Percentiles rank a stretch among this genome's conserved stretches.
These are phyloP conservation scores for Meloidogyne floridensis DNA, from an alignment of 1,140 invertebrate genomes.

Conservation along the genomic window DNA sequence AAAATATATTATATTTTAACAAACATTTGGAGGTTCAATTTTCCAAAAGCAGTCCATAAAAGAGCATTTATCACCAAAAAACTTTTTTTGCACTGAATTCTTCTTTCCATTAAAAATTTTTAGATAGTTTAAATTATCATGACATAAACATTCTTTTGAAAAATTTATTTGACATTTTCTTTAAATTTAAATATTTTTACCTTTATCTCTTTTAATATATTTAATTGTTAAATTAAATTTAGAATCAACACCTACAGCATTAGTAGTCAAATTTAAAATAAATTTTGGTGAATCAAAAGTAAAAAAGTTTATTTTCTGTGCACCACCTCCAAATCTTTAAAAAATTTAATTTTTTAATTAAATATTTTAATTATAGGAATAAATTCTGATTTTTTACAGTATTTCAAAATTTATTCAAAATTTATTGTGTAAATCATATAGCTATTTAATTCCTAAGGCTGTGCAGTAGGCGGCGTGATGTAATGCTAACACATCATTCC, in stretches of 20 bases:
- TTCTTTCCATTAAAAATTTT: not conserved
- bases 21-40: conserved; percentile 22
- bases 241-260: conserved; percentile 34
- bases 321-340: conserved; percentile 35
- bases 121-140: not conserved
- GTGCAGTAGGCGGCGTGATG: too few relatives aligned
- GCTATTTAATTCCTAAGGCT: too few relatives aligned
- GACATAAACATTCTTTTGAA: conserved; percentile 13
- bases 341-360: not conserved
- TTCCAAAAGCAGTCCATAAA: conserved; percentile 52
- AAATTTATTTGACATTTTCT: not conserved
- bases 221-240: conserved; percentile 41
- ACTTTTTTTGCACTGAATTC: conserved; percentile 22
- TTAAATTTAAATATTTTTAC: conserved; percentile 2
- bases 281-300: conserved; percentile 39
- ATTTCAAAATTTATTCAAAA: too few relatives aligned
- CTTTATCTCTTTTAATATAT: conserved; percentile 36
- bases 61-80: conserved; percentile 18
- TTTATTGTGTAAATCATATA: too few relatives aligned
- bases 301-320: conserved; percentile 30
- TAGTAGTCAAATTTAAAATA: conserved; percentile 40
- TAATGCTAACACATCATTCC: too few relatives aligned
- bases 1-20: too few relatives aligned
- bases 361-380: too few relatives aligned
- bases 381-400: too few relatives aligned